These are phyloP conservation scores for Latrodectus hesperus DNA, from an alignment of 2,888 invertebrate species.

Conservation along the genomic window DNA sequence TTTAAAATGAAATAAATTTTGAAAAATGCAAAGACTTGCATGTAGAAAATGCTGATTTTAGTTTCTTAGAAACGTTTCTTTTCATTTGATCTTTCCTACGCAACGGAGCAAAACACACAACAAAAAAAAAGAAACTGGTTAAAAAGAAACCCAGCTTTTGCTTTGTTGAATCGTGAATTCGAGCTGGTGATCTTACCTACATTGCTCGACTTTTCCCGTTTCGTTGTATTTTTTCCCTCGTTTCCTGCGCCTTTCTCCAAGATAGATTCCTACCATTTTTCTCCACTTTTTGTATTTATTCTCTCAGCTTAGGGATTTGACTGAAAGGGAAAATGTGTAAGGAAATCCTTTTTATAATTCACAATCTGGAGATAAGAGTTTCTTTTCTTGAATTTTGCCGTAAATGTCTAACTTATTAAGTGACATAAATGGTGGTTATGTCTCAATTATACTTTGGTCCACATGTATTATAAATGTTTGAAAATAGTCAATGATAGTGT, in stretches of 20 bases:
- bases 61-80: not conserved
- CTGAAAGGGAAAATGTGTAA: not conserved
- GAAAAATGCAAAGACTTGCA: not conserved
- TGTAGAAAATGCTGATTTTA: not conserved
- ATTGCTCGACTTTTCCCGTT: slow-evolving; percentile 13
- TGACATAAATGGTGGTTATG: too few species aligned
- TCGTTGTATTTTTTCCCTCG: not conserved
- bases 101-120: slow-evolving; percentile 31
- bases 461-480: too few species aligned
- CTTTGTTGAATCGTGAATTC: slow-evolving; percentile 32
- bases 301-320: not conserved
- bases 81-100: not conserved
- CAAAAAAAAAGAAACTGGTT: not conserved
- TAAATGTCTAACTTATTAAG: too few species aligned
- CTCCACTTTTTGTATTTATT: not conserved
- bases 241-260: not conserved
- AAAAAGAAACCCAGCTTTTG: slow-evolving; percentile 11
- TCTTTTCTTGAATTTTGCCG: not conserved
- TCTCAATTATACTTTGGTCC: too few species aligned
- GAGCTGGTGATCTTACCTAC: slow-evolving; percentile 10
- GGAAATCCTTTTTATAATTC: not conserved
- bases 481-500: too few species aligned
- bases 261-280: slow-evolving; percentile 8
- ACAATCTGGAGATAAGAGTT: not conserved
- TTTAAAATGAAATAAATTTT: too few species aligned